These are phyloP conservation scores for Pristionchus fissidentatus DNA, from an alignment of 2,888 invertebrate genomes.

Conservation along the genomic window DNA sequence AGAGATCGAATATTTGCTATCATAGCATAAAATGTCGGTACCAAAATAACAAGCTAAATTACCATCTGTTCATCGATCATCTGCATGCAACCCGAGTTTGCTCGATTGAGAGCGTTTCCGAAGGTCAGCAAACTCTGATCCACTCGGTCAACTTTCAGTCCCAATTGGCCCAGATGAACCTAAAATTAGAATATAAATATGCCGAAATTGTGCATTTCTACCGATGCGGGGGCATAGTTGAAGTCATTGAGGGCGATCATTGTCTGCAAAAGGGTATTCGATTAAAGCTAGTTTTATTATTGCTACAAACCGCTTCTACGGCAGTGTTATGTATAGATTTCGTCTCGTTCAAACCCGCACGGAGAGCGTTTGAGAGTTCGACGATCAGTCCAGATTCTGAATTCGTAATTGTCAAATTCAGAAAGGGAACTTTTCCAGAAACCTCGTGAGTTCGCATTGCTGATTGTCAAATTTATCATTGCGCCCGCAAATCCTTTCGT, in stretches of 20 bases:
- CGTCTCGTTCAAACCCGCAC: neutral
- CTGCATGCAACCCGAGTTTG: neutral
- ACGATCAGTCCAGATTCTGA: neutral
- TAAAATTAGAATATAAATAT: neutral
- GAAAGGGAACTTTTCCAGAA: neutral
- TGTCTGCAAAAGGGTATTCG: neutral
- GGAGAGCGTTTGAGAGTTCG: neutral
- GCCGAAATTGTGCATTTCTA: neutral
- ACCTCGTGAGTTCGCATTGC: neutral
- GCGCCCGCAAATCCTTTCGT: neutral
- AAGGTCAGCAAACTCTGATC: too few relatives aligned
- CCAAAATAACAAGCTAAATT: neutral
- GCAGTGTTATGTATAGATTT: neutral
- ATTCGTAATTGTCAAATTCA: neutral
- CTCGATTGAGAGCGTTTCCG: conserved; percentile 1
- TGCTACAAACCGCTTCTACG: neutral
- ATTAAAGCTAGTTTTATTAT: neutral
- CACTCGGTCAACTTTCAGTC: neutral
- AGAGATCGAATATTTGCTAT: too few relatives aligned
- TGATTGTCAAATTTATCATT: conserved; percentile 10
- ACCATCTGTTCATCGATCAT: neutral
- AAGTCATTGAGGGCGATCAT: neutral
- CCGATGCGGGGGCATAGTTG: conserved; percentile 16
- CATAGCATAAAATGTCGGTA: too few relatives aligned
- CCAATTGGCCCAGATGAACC: neutral